Conservation (phyloP, 92 coral and sea anemone species). For the Bergia puertoricense region DNA sequence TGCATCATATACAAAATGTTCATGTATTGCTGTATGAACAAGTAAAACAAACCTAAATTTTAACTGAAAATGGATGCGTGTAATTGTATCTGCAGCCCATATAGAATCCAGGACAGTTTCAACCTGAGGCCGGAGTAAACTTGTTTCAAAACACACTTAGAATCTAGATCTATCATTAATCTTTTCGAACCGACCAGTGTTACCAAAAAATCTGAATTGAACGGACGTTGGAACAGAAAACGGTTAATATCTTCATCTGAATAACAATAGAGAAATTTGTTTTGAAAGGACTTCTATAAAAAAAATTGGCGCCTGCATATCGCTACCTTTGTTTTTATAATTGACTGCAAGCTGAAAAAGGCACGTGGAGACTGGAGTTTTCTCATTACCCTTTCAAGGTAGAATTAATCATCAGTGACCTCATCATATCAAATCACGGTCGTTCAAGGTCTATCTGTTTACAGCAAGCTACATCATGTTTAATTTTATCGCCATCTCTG, state of each 20-base stretch:
- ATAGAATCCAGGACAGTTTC: no score
- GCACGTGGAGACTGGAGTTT: not conserved
- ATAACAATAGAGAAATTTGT: slow-evolving; percentile 25
- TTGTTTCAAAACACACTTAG: not conserved
- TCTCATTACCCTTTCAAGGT: not conserved
- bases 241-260: slow-evolving; percentile 21
- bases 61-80: no score
- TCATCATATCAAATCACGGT: not conserved
- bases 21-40: no score
- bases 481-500: not conserved
- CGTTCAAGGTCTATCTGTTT: not conserved
- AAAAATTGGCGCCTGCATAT: not conserved
- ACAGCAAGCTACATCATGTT: not conserved
- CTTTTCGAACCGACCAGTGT: not conserved
- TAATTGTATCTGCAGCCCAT: no score
- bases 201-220: not conserved
- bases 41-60: no score
- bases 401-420: not conserved
- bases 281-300: slow-evolving; percentile 6
- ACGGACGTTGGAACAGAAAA: not conserved
- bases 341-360: not conserved
- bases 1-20: no score
- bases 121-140: not conserved
- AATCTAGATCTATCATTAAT: no score
- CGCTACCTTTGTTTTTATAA: not conserved